A percentile compares a stretch with the other conserved stretches of the same genome.
Conservation (phyloP, 2,113 vertebrate species). For the Eulemur macaco region DNA sequence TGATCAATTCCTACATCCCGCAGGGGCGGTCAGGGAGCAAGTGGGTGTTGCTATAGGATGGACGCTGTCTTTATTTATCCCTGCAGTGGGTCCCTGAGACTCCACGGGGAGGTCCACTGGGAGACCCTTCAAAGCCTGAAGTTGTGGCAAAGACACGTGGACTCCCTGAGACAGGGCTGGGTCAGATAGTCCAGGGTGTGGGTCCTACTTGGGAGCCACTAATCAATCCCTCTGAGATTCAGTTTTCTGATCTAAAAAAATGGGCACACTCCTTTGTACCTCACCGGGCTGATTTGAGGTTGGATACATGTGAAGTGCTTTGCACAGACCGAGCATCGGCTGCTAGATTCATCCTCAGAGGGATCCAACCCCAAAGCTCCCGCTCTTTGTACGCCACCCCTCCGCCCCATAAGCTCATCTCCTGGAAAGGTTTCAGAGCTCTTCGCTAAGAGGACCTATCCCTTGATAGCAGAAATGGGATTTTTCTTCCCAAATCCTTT, state of each 20-base stretch:
- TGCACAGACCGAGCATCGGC: neutral
- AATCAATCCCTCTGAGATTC: neutral
- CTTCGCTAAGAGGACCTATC: neutral
- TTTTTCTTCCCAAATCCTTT: constrained; percentile 58
- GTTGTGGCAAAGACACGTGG: neutral
- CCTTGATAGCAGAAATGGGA: constrained; percentile 60
- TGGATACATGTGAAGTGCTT: accelerated
- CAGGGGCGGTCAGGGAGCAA: neutral
- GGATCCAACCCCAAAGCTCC: neutral
- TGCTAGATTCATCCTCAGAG: neutral
- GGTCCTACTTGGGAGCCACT: neutral
- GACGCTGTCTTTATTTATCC: neutral
- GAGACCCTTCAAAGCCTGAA: neutral
- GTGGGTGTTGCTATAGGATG: neutral
- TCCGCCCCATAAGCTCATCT: neutral
- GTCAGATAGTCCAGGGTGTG: neutral
- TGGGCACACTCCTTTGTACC: neutral
- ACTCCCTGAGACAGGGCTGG: neutral
- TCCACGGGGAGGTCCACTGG: neutral
- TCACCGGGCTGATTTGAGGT: neutral
- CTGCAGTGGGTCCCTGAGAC: neutral
- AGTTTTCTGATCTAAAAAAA: neutral
- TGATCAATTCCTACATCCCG: neutral
- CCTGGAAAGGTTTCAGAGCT: neutral
- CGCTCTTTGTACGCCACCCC: neutral